These are phyloP conservation scores for Platysternon megacephalum DNA, from an alignment of 2,113 vertebrate genomes.

Conservation along the genomic window DNA sequence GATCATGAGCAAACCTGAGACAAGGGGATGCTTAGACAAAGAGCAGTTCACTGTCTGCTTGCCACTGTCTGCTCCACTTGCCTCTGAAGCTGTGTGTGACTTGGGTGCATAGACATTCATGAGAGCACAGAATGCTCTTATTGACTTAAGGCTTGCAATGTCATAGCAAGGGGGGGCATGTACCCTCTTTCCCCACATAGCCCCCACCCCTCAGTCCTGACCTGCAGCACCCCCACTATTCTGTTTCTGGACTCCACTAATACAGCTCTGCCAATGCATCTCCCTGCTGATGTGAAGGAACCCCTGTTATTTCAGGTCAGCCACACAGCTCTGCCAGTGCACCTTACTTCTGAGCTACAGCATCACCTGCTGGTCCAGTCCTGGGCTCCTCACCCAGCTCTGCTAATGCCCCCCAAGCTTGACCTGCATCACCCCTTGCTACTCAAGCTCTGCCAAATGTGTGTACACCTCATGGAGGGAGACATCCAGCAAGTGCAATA, in stretches of 20 bases:
- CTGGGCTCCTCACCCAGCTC: background rate
- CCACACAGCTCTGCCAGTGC: background rate
- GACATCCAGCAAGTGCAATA: background rate
- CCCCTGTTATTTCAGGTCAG: background rate
- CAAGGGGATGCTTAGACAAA: fast-evolving
- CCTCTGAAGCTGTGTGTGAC: background rate
- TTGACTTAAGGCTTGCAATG: background rate
- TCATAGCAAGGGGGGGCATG: background rate
- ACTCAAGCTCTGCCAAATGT: background rate
- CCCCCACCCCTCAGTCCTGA: background rate
- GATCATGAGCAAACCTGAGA: background rate
- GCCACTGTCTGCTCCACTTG: background rate
- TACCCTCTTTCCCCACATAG: background rate
- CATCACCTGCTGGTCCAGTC: background rate
- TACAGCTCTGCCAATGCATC: background rate
- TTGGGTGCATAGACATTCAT: background rate
- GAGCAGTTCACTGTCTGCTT: background rate
- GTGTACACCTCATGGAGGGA: background rate
- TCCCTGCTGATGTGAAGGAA: background rate
- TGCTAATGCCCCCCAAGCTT: background rate
- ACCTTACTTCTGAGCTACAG: background rate
- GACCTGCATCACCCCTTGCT: background rate
- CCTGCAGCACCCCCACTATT: background rate
- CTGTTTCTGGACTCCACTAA: background rate
- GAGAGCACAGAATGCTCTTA: background rate